A percentile compares a stretch with the other conserved stretches of the same genome.
Evolutionary conservation across 2,888 invertebrate species (phyloP).

Genomic region (Strigamia maritima): DNA sequence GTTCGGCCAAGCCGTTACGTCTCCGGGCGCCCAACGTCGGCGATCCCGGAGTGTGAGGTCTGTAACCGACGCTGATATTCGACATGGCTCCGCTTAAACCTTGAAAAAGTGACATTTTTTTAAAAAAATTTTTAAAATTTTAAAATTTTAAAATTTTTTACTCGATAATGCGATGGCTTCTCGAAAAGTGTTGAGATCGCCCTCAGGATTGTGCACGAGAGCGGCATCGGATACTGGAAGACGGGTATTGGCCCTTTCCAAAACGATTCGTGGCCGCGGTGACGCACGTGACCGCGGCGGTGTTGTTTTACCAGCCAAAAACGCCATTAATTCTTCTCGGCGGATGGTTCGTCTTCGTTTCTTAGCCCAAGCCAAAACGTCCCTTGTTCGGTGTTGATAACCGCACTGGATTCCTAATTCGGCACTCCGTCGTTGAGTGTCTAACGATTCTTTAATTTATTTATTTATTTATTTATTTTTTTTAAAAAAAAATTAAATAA

Average conservation of each 20-base stretch:
- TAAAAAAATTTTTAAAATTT: background rate
- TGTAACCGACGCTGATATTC: slow-evolving; percentile 50
- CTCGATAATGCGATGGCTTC: slow-evolving; percentile 67
- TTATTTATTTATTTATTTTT: too few relatives aligned
- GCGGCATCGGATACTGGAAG: slow-evolving; percentile 40
- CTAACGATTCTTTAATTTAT: slow-evolving; percentile 63
- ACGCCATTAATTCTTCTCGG: slow-evolving; percentile 71
- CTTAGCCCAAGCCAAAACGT: slow-evolving; percentile 71
- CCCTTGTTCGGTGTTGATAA: slow-evolving; percentile 69
- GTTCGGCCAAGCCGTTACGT: slow-evolving; percentile 54
- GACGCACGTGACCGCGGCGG: slow-evolving; percentile 55
- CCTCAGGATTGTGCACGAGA: slow-evolving; percentile 51
- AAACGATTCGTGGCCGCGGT: slow-evolving; percentile 38
- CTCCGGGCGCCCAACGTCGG: slow-evolving; percentile 57
- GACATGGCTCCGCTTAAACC: slow-evolving; percentile 53
- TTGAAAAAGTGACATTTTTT: slow-evolving; percentile 42
- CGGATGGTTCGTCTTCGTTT: slow-evolving; percentile 66
- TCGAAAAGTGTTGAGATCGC: slow-evolving; percentile 68
- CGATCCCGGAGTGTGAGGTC: slow-evolving; percentile 47
- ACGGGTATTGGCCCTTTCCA: slow-evolving; percentile 38
- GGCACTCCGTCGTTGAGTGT: slow-evolving; percentile 65
- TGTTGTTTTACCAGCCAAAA: slow-evolving; percentile 64
- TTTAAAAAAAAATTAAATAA: background rate
- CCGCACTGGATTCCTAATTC: slow-evolving; percentile 70
- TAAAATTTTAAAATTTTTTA: slow-evolving; percentile 46